Conservation (phyloP, 2,888 invertebrate species). For the Tigriopus californicus region DNA sequence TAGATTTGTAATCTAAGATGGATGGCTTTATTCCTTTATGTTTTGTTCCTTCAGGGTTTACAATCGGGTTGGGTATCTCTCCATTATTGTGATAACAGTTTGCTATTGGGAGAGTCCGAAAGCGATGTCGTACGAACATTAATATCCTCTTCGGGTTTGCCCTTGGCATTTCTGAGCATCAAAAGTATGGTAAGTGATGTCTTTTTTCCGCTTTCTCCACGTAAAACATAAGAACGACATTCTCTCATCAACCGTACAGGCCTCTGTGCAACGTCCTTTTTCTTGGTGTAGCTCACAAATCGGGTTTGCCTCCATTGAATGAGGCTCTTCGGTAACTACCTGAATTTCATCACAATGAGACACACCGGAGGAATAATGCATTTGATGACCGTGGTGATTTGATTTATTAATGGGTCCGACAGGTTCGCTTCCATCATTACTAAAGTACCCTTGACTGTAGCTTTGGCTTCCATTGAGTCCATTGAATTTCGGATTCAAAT, state of each 20-base stretch:
- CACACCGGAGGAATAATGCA: too few relatives aligned
- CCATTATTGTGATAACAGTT: too few relatives aligned
- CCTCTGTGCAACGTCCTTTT: background rate
- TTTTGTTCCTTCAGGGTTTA: too few relatives aligned
- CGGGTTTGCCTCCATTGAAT: background rate
- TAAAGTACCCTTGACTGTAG: slow-evolving; percentile 14
- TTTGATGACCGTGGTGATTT: too few relatives aligned
- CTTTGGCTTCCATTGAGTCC: background rate
- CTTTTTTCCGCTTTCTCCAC: slow-evolving; percentile 10
- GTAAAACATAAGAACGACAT: slow-evolving; percentile 10
- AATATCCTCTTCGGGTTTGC: too few relatives aligned
- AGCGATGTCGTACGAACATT: too few relatives aligned
- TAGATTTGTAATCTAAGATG: too few relatives aligned
- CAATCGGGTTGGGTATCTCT: too few relatives aligned
- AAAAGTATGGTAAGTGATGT: slow-evolving; percentile 2
- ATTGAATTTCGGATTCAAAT: background rate
- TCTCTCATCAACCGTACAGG: background rate
- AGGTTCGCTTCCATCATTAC: background rate
- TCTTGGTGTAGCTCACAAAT: background rate
- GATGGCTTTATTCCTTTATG: too few relatives aligned
- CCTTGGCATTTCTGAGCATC: background rate
- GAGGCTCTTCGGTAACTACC: background rate
- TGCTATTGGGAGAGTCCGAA: too few relatives aligned
- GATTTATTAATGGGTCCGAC: too few relatives aligned
- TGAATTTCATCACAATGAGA: background rate